phyloP scores from a whole-genome alignment of 2,797 vertebrate species.

The Artibeus jamaicensis region DNA sequence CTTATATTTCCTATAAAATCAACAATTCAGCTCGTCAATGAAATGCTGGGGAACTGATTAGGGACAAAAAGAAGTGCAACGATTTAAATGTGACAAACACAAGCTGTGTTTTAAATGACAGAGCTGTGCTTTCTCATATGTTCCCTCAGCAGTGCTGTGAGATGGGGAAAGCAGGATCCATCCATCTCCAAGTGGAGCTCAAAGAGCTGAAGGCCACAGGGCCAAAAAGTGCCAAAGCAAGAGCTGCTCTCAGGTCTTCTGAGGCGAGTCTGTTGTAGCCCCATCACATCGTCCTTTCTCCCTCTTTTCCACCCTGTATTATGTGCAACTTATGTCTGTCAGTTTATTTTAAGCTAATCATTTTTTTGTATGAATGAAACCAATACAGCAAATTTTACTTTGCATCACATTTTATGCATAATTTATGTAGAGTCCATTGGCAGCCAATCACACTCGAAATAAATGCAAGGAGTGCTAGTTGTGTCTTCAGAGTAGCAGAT shows the following conservation, averaged over 20 bases:
- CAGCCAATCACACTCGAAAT: background rate
- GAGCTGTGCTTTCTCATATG: background rate
- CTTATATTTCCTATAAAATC: background rate
- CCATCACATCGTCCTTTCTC: background rate
- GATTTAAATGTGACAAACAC: background rate
- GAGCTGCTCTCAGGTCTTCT: background rate
- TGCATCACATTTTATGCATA: background rate
- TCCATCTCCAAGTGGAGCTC: background rate
- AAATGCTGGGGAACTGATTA: background rate
- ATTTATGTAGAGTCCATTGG: background rate
- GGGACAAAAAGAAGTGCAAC: background rate
- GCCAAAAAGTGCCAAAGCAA: background rate
- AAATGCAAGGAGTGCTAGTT: background rate
- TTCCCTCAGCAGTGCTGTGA: background rate
- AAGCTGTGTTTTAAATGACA: background rate
- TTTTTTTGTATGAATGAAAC: background rate
- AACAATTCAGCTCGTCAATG: background rate
- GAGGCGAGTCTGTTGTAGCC: background rate
- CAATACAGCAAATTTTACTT: background rate
- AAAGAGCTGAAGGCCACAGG: background rate
- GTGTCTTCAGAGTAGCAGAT: background rate
- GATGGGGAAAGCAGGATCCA: background rate
- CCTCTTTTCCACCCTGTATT: background rate
- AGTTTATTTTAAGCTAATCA: background rate
- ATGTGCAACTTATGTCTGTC: background rate